Conservation (phyloP, 2,113 vertebrate species). For the Podilymbus podiceps region DNA sequence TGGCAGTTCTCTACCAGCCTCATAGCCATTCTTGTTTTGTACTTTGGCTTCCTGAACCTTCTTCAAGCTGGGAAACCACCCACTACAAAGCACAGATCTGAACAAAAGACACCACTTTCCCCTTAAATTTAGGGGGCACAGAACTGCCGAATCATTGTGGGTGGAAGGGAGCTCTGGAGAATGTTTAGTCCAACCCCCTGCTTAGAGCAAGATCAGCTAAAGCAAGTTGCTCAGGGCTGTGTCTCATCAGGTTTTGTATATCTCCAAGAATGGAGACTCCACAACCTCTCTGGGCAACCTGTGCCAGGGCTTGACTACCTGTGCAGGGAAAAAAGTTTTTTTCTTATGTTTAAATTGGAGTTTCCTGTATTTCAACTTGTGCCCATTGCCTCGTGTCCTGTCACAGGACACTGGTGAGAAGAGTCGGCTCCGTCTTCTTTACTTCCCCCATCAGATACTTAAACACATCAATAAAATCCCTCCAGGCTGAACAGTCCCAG, state of each 20-base stretch:
- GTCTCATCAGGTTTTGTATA: background rate
- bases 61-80: background rate
- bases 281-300: background rate
- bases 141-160: background rate
- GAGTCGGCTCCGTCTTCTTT: background rate
- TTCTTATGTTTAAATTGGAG: background rate
- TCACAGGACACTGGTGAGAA: background rate
- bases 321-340: fast-evolving
- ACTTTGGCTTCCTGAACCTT: background rate
- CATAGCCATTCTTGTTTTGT: background rate
- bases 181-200: fast-evolving
- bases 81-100: fast-evolving
- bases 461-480: background rate
- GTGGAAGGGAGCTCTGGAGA: background rate
- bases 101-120: background rate
- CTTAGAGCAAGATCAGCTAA: background rate
- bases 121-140: background rate
- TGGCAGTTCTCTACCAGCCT: background rate
- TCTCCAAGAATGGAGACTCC: background rate
- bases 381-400: background rate
- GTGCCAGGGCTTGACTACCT: background rate
- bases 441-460: background rate
- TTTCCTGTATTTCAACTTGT: background rate
- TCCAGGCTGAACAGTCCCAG: background rate
- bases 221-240: background rate